Conservation (phyloP, 2,888 invertebrate species). For the Hypomecis atomaria region DNA sequence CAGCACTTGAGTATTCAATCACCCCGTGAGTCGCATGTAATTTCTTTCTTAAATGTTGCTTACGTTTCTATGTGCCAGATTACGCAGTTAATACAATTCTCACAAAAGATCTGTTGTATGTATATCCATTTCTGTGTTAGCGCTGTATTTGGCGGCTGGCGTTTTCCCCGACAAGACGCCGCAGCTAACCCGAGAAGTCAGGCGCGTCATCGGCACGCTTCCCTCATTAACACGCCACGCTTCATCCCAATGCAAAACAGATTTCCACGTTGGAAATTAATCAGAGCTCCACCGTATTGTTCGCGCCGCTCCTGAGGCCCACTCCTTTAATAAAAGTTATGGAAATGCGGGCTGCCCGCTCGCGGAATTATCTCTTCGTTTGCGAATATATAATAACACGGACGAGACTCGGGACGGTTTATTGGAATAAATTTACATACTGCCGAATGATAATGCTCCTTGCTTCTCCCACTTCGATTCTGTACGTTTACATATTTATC, state of each 20-base stretch:
- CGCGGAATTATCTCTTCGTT: slow-evolving; percentile 82
- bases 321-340: slow-evolving; percentile 84
- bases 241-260: slow-evolving; percentile 79
- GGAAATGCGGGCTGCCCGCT: slow-evolving; percentile 77
- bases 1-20: no score
- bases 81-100: no score
- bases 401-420: slow-evolving; percentile 72
- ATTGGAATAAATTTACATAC: slow-evolving; percentile 85
- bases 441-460: slow-evolving; percentile 72
- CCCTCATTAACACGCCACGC: slow-evolving; percentile 56
- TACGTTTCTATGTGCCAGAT: no score
- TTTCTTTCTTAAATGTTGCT: no score
- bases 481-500: slow-evolving; percentile 81
- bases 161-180: neutral
- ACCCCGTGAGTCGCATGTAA: no score
- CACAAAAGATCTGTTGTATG: no score
- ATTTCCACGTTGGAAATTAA: slow-evolving; percentile 79
- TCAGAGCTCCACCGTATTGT: slow-evolving; percentile 74
- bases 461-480: slow-evolving; percentile 71
- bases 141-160: neutral
- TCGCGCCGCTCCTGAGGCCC: slow-evolving; percentile 68
- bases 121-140: no score
- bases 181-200: slow-evolving; percentile 28
- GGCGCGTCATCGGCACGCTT: slow-evolving; percentile 51
- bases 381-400: slow-evolving; percentile 83